Conservation (phyloP, 2,888 invertebrate genomes). For the Cacoxenus indagator region DNA sequence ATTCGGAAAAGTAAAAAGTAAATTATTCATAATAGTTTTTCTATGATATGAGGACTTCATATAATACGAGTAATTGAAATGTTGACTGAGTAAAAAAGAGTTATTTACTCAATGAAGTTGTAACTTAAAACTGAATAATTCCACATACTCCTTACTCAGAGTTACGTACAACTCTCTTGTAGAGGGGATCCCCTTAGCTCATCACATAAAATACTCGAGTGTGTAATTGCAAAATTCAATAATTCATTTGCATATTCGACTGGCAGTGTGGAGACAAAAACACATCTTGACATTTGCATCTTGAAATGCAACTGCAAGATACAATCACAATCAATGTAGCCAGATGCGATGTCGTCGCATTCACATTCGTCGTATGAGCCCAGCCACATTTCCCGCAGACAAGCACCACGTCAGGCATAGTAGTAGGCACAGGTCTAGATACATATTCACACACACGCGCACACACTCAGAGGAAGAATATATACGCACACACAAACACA, state of each 20-base stretch:
- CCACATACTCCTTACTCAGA: conserved; percentile 10
- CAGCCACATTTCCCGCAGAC: conserved; percentile 35
- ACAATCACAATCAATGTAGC: conserved; percentile 62
- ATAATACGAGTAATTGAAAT: no score
- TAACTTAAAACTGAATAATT: neutral
- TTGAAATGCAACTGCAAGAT: conserved; percentile 68
- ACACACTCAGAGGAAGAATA: neutral
- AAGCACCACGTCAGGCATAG: conserved; percentile 26
- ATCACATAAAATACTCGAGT: conserved; percentile 42
- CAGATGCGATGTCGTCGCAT: conserved; percentile 47
- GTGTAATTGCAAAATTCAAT: conserved; percentile 51
- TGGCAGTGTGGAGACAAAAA: conserved; percentile 37
- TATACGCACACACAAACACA: neutral
- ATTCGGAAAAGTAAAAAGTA: neutral
- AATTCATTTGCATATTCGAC: conserved; percentile 56
- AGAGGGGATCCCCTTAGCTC: conserved; percentile 12
- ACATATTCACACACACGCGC: neutral
- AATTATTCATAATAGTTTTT: neutral
- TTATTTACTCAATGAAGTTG: neutral
- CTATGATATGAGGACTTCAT: no score
- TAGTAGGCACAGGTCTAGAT: conserved; percentile 3
- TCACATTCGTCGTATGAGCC: conserved; percentile 23
- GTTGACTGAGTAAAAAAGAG: neutral
- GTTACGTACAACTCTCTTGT: no score
- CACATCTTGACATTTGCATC: conserved; percentile 62